phyloP scores from a whole-genome alignment of 2,888 invertebrate genomes.

The Eilema griseolum region DNA sequence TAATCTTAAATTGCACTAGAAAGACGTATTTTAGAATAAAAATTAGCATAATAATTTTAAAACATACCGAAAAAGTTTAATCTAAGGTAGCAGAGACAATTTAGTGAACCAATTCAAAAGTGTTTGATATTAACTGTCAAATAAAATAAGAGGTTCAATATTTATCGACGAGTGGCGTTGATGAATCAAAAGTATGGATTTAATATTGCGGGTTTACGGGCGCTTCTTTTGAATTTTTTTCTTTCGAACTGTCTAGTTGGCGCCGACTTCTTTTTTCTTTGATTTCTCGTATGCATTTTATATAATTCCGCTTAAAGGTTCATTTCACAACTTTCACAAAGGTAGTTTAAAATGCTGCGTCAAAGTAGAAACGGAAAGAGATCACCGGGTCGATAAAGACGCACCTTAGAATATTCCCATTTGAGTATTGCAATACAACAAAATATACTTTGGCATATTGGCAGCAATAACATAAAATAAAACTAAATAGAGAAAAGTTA shows the following conservation, averaged over 20 bases:
- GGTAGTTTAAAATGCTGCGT: no score
- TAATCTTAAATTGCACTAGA: not conserved
- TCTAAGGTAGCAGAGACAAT: not conserved
- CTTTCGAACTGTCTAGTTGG: not conserved
- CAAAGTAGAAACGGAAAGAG: no score
- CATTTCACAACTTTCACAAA: no score
- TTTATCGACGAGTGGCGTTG: not conserved
- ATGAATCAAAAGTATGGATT: not conserved
- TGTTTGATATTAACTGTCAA: not conserved
- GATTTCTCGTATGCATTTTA: not conserved
- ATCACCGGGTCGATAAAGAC: not conserved
- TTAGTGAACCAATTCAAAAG: no score
- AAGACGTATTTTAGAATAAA: not conserved
- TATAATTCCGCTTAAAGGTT: not conserved
- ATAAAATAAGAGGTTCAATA: not conserved
- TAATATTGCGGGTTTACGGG: no score
- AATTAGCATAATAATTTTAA: not conserved
- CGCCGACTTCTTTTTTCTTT: no score
- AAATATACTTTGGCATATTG: conserved; percentile 20
- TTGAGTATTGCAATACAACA: conserved; percentile 12
- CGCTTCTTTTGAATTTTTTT: not conserved
- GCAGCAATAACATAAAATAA: not conserved
- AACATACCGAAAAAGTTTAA: not conserved
- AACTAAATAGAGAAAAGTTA: not conserved
- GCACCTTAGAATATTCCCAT: not conserved